These are phyloP conservation scores for Urosaurus nigricauda DNA, from an alignment of 2,797 vertebrate genomes.

Conservation along the genomic window DNA sequence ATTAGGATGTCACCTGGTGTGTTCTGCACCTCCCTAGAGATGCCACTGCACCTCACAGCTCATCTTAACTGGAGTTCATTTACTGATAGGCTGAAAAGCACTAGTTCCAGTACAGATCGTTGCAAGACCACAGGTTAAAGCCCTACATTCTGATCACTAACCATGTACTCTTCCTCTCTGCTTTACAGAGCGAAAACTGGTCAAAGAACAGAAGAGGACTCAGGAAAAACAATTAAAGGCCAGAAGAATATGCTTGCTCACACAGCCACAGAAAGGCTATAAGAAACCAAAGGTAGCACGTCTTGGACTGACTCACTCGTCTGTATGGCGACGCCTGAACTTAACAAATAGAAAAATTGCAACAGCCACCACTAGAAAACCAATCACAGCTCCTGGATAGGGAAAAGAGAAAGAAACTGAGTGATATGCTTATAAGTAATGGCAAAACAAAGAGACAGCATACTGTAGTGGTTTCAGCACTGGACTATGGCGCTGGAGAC, in stretches of 20 bases:
- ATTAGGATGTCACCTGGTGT: no score
- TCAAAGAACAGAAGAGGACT: background rate
- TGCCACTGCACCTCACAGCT: background rate
- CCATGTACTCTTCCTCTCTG: background rate
- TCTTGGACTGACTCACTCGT: constrained; percentile 32
- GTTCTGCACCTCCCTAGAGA: no score
- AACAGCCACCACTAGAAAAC: background rate
- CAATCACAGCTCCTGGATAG: constrained; percentile 8
- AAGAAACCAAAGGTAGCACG: background rate
- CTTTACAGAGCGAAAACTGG: background rate
- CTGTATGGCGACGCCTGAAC: background rate
- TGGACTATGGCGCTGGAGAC: no score
- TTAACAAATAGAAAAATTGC: background rate
- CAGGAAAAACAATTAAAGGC: background rate
- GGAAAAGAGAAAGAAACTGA: constrained; percentile 13
- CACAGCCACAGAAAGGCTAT: background rate
- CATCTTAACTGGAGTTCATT: background rate
- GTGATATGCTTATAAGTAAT: background rate
- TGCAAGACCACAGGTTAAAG: background rate
- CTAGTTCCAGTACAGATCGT: background rate
- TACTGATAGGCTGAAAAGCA: background rate
- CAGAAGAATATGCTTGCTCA: background rate
- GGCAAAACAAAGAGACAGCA: background rate
- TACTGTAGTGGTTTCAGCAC: no score
- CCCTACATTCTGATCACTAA: background rate